Evolutionary conservation across 1,140 invertebrate genomes (phyloP).

Genomic region (Drosophila baimaii): DNA sequence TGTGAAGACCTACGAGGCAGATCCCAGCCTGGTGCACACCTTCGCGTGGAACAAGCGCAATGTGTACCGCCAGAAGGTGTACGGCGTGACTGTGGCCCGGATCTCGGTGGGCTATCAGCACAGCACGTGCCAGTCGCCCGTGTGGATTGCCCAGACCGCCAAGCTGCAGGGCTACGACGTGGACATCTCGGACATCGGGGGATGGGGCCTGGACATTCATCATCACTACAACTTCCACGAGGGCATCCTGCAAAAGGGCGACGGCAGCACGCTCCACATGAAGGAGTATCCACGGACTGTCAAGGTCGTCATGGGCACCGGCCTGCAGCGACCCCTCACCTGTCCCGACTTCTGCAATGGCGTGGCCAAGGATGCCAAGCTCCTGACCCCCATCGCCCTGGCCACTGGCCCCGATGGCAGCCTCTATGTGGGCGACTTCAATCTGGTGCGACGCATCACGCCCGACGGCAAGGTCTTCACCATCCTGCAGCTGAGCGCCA

Average conservation of each 20-base stretch:
- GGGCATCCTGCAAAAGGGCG: constrained; percentile 98
- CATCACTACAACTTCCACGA: constrained; percentile 99
- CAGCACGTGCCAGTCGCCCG: constrained; percentile 91
- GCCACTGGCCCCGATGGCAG: constrained; percentile 97
- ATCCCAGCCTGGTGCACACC: constrained; percentile 96
- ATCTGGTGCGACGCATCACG: constrained; percentile 96
- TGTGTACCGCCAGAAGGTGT: constrained; percentile 98
- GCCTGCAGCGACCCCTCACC: constrained; percentile 91
- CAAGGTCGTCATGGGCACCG: constrained; percentile 96
- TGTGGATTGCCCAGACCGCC: constrained; percentile 97
- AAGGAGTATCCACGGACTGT: constrained; percentile 96
- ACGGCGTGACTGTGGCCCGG: constrained; percentile 93
- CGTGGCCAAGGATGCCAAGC: constrained; percentile 92
- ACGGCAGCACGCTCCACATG: constrained; percentile 96
- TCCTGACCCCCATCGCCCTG: constrained; percentile 96
- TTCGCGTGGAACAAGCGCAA: constrained; percentile 99
- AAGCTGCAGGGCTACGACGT: constrained; percentile 98
- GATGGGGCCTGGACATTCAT: constrained; percentile 98
- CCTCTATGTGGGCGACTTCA: constrained; percentile 98
- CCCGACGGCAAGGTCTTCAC: constrained; percentile 96
- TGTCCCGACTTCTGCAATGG: constrained; percentile 94
- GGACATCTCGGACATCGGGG: constrained; percentile 97
- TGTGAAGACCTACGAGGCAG: constrained; percentile 96
- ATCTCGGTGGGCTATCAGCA: constrained; percentile 98
- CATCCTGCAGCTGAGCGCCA: constrained; percentile 95